These are phyloP conservation scores for Oncorhynchus mykiss DNA, from an alignment of 2,113 vertebrate genomes.

Conservation along the genomic window DNA sequence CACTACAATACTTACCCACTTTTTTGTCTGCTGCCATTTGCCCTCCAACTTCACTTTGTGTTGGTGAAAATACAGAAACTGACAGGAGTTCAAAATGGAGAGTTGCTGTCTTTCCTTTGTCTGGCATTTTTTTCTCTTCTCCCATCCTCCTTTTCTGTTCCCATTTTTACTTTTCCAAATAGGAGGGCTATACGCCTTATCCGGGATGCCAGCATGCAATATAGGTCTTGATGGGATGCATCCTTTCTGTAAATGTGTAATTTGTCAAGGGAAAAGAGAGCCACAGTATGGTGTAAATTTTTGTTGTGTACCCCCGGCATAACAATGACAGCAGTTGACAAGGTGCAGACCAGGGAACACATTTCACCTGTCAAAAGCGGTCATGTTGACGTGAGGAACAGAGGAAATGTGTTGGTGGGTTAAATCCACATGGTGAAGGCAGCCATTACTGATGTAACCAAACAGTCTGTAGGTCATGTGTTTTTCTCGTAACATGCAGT, in stretches of 20 bases:
- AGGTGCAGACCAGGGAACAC: constrained; percentile 50
- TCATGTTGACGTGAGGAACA: constrained; percentile 39
- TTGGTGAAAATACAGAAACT: not conserved
- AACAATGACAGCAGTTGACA: constrained; percentile 42
- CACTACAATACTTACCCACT: no score
- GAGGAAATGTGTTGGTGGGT: constrained; percentile 33
- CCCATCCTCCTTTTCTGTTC: constrained; percentile 9
- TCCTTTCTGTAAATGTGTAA: constrained; percentile 25
- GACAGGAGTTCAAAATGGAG: constrained; percentile 17
- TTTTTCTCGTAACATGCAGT: constrained; percentile 24
- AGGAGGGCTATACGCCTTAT: constrained; percentile 40
- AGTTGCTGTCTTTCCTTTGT: constrained; percentile 28
- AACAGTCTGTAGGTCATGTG: constrained; percentile 44
- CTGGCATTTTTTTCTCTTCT: constrained; percentile 34
- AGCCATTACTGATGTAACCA: constrained; percentile 37
- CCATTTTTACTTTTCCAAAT: constrained; percentile 29
- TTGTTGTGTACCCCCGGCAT: constrained; percentile 37
- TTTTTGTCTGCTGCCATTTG: not conserved
- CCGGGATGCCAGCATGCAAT: constrained; percentile 37
- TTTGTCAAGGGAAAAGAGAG: constrained; percentile 40
- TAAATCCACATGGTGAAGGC: constrained; percentile 34
- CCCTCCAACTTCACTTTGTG: not conserved
- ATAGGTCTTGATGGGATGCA: constrained; percentile 44
- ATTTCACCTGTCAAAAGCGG: constrained; percentile 50
- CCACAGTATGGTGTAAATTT: constrained; percentile 33